A percentile compares a stretch with the other conserved stretches of the same genome.
Evolutionary conservation across 1,140 invertebrate species (phyloP).

Genomic region (Adelges cooleyi): DNA sequence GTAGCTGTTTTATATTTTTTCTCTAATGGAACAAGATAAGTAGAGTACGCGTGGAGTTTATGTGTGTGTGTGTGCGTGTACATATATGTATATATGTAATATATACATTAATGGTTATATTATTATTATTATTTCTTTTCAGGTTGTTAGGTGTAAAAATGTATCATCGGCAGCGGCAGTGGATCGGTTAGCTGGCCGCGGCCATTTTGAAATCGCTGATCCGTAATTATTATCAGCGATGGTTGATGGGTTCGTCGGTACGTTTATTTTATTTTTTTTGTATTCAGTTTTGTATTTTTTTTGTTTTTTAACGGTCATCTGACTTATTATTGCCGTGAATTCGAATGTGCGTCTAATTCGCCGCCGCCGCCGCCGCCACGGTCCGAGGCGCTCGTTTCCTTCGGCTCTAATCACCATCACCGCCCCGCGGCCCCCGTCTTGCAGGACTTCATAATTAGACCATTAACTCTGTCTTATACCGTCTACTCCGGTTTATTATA

Average conservation of each 20-base stretch:
- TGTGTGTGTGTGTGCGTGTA: neutral
- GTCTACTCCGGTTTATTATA: conserved; percentile 20
- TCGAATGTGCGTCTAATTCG: conserved; percentile 27
- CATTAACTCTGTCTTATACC: conserved; percentile 12
- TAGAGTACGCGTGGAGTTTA: no score
- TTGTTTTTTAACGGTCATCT: conserved; percentile 25
- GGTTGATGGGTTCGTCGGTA: conserved; percentile 1
- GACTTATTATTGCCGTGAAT: conserved; percentile 27
- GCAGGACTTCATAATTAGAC: conserved; percentile 26
- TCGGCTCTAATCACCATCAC: conserved; percentile 18
- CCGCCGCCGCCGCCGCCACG: conserved; percentile 22
- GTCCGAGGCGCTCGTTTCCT: conserved; percentile 22
- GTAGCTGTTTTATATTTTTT: neutral
- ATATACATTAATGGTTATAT: neutral
- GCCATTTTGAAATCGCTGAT: conserved; percentile 29
- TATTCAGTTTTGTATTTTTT: conserved; percentile 7
- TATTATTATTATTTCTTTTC: conserved; percentile 13
- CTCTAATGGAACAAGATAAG: conserved; percentile 7
- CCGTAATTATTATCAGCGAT: conserved; percentile 28
- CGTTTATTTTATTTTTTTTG: neutral
- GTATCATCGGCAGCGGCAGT: conserved; percentile 14
- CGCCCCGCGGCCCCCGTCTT: neutral
- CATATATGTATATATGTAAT: no score
- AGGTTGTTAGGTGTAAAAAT: conserved; percentile 24
- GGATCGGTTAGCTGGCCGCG: neutral